phyloP scores from a whole-genome alignment of 2,113 vertebrate species.

The Gavia stellata region DNA sequence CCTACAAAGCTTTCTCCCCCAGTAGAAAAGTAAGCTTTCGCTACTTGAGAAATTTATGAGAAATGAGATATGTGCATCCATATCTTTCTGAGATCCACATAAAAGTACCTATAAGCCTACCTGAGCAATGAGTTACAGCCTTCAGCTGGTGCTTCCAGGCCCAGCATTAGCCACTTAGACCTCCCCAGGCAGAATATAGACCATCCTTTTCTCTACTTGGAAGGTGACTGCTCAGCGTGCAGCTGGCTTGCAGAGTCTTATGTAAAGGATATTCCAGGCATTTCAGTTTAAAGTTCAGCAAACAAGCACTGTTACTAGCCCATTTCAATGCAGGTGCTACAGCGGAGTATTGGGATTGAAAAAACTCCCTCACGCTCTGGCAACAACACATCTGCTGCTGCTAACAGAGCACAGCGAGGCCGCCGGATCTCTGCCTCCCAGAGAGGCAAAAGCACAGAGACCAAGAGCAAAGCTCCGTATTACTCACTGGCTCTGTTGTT shows the following conservation, averaged over 20 bases:
- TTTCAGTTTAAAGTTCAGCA: background rate
- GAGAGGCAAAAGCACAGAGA: background rate
- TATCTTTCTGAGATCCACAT: background rate
- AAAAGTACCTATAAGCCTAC: background rate
- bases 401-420: background rate
- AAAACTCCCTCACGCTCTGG: background rate
- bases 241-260: background rate
- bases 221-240: background rate
- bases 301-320: background rate
- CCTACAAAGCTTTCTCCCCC: background rate
- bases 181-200: background rate
- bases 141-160: background rate
- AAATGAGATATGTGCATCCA: background rate
- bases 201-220: background rate
- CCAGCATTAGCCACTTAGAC: background rate
- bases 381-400: background rate
- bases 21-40: background rate
- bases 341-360: background rate
- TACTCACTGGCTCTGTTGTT: background rate
- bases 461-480: background rate
- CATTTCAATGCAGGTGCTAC: background rate
- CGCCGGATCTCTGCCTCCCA: background rate
- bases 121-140: background rate
- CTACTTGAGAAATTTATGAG: background rate
- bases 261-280: background rate